These are phyloP conservation scores for Falcaria lacertinaria DNA, from an alignment of 2,888 invertebrate genomes.

Conservation along the genomic window DNA sequence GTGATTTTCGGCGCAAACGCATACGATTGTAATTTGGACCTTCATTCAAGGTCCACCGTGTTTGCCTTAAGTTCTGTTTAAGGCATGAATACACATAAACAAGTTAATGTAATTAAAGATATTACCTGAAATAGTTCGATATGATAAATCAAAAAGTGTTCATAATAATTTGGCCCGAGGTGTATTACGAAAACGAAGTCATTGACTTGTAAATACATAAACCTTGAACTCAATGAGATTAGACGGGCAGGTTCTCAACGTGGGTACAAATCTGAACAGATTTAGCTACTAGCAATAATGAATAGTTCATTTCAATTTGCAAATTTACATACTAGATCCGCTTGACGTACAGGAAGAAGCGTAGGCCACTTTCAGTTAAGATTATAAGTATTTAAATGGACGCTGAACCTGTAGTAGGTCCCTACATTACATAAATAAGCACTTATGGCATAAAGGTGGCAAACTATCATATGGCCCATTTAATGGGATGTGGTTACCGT, in stretches of 20 bases:
- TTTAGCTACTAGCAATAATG: conserved; percentile 7
- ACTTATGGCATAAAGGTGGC: no score
- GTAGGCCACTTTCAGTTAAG: neutral
- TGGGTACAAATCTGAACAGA: conserved; percentile 3
- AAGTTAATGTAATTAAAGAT: no score
- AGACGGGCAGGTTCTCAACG: conserved; percentile 5
- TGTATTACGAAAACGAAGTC: conserved; percentile 14
- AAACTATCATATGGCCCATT: no score
- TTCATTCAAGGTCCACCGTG: no score
- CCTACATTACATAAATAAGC: no score
- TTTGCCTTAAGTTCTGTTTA: no score
- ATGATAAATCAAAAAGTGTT: neutral
- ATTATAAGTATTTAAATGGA: no score
- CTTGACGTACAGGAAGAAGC: neutral
- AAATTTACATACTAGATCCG: neutral
- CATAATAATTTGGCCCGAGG: neutral
- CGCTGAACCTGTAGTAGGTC: no score
- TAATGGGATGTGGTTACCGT: no score
- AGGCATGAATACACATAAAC: no score
- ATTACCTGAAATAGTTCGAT: no score
- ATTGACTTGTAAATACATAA: conserved; percentile 21
- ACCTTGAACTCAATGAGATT: conserved; percentile 30
- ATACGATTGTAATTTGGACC: neutral
- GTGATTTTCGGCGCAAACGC: neutral
- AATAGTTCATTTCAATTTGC: neutral